These are phyloP conservation scores for Andrena praecox DNA, from an alignment of 2,888 invertebrate genomes.

Conservation along the genomic window DNA sequence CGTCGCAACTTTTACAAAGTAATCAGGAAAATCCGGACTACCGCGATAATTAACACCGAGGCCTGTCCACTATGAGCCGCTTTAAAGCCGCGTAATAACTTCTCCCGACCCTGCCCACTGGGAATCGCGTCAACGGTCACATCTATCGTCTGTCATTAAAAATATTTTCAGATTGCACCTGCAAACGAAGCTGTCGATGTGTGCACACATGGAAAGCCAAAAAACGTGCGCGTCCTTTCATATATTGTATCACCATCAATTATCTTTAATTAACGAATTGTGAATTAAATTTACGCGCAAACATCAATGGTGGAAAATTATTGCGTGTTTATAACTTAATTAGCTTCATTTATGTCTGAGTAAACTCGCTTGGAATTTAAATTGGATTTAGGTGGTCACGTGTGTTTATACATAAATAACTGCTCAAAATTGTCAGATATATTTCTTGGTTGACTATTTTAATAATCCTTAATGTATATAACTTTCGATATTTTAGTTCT, in stretches of 20 bases:
- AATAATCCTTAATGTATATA: too few relatives aligned
- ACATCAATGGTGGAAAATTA: neutral
- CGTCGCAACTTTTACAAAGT: conserved; percentile 38
- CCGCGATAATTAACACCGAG: conserved; percentile 61
- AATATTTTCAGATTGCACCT: conserved; percentile 15
- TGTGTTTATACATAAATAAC: neutral
- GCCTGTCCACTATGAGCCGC: conserved; percentile 28
- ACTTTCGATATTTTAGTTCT: too few relatives aligned
- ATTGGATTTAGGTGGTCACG: neutral
- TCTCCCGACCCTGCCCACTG: conserved; percentile 19
- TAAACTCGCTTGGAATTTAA: neutral
- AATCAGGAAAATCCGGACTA: conserved; percentile 65
- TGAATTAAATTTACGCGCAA: neutral
- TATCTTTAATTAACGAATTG: neutral
- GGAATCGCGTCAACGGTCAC: conserved; percentile 1
- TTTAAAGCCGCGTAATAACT: conserved; percentile 60
- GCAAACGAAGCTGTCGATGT: conserved; percentile 9
- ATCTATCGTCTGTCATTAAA: conserved; percentile 15
- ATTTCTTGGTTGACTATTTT: too few relatives aligned
- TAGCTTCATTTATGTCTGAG: neutral
- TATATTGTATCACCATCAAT: neutral
- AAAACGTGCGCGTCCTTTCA: neutral
- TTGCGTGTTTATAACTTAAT: neutral
- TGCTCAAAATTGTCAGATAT: neutral
- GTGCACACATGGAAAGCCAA: neutral